Evolutionary conservation across 2,113 vertebrate species (phyloP).

Genomic region (Henicopernis longicauda): DNA sequence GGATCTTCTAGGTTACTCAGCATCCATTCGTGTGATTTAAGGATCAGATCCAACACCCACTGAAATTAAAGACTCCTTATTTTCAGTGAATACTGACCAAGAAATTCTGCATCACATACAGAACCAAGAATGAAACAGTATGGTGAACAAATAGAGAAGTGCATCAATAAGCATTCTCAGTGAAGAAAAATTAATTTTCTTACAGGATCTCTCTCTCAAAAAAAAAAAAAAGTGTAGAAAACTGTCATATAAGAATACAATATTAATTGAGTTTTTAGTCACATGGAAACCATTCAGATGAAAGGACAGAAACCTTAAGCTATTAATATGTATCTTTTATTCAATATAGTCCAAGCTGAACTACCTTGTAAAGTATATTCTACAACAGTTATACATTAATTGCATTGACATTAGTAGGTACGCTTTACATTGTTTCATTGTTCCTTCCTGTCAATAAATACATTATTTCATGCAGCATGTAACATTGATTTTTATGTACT

Average conservation of each 20-base stretch:
- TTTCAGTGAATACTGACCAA: neutral
- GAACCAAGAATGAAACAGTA: neutral
- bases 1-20: neutral
- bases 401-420: neutral
- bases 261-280: neutral
- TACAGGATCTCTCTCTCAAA: neutral
- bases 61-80: neutral
- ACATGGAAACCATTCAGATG: neutral
- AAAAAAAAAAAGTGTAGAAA: neutral
- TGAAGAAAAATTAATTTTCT: neutral
- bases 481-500: neutral
- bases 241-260: neutral
- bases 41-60: neutral
- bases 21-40: neutral
- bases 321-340: neutral
- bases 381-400: neutral
- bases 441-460: conserved; percentile 33
- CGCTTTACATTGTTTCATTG: neutral
- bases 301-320: neutral
- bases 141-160: neutral
- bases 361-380: neutral
- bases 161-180: neutral
- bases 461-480: neutral
- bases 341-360: neutral
- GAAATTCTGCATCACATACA: neutral